Conservation (phyloP, 2,888 invertebrate species). For the Rhabditoides inermis region DNA sequence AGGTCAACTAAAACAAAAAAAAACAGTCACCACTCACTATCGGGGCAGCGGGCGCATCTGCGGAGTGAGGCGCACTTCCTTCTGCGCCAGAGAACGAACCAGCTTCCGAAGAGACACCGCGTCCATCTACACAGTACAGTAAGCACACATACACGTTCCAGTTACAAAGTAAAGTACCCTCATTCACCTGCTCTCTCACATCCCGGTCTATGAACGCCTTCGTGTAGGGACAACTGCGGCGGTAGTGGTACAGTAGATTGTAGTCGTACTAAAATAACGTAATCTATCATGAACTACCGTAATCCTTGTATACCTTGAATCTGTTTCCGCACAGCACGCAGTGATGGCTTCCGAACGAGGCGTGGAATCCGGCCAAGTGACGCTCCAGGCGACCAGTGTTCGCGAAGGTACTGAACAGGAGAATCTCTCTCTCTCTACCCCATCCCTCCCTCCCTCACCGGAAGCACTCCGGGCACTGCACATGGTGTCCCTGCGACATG, state of each 20-base stretch:
- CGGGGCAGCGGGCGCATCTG: constrained; percentile 3
- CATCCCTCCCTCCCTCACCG: constrained; percentile 11
- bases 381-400: constrained; percentile 38
- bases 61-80: constrained; percentile 16
- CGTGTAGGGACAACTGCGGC: constrained; percentile 40
- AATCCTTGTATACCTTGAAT: constrained; percentile 9
- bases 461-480: constrained; percentile 40
- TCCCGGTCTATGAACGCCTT: constrained; percentile 31
- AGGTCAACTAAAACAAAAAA: no score
- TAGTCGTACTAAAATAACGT: constrained; percentile 42
- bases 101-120: constrained; percentile 28
- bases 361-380: constrained; percentile 41
- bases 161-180: background rate
- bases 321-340: constrained; percentile 45
- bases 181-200: constrained; percentile 25
- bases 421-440: background rate
- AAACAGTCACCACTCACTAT: no score
- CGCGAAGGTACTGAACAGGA: constrained; percentile 33
- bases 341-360: constrained; percentile 36
- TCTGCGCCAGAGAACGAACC: constrained; percentile 28
- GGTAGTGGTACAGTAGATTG: constrained; percentile 47
- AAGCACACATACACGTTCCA: background rate
- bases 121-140: constrained; percentile 18
- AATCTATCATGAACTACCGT: constrained; percentile 1
- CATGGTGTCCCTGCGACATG: constrained; percentile 11